Conservation (phyloP, 2,888 invertebrate genomes). For the Chrysodeixis includens region DNA sequence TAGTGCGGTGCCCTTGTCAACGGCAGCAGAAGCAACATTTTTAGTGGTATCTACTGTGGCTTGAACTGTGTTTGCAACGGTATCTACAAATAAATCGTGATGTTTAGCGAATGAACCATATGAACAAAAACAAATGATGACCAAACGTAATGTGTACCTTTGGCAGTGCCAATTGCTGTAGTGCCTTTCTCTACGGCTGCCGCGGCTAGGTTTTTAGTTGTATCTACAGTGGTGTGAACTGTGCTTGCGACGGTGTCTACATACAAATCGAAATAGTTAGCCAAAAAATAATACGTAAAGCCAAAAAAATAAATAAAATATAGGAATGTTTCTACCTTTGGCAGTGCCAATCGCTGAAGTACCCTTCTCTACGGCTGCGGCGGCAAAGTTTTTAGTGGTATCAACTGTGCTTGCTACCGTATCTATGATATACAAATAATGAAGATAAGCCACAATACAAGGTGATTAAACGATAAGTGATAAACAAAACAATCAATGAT, state of each 20-base stretch:
- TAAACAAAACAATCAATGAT: too few species aligned
- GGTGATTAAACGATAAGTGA: too few species aligned
- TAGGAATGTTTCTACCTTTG: not conserved
- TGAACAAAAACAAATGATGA: too few species aligned
- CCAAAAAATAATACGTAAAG: too few species aligned
- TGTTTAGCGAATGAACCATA: constrained; percentile 2
- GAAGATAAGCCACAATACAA: too few species aligned
- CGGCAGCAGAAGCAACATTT: constrained; percentile 58
- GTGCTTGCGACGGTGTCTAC: not conserved
- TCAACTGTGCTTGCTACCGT: constrained; percentile 46
- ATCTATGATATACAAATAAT: too few species aligned
- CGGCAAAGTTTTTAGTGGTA: constrained; percentile 49
- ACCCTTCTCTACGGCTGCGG: constrained; percentile 43
- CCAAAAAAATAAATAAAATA: not conserved
- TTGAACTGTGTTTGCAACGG: constrained; percentile 53
- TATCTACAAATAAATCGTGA: constrained; percentile 30
- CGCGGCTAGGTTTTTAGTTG: not conserved
- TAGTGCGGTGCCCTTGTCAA: constrained; percentile 32
- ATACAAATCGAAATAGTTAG: not conserved
- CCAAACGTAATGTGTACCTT: not conserved
- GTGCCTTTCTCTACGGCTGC: constrained; percentile 1
- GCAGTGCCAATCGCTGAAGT: constrained; percentile 36
- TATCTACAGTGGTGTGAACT: not conserved
- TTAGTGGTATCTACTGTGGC: constrained; percentile 64
- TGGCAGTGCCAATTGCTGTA: not conserved